Conservation (phyloP, 2,888 invertebrate species). For the Epirrita christyi region DNA sequence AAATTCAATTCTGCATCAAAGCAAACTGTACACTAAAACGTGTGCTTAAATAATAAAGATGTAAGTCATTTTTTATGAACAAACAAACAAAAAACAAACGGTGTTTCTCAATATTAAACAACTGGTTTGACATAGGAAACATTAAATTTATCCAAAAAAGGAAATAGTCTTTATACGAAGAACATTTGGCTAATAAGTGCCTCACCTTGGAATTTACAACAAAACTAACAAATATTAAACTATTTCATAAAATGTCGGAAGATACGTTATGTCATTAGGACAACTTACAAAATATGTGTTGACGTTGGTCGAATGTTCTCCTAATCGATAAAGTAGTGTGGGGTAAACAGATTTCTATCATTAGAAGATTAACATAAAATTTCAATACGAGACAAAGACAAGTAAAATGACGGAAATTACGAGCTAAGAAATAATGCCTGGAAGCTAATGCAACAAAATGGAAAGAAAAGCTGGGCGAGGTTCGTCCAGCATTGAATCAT, state of each 20-base stretch:
- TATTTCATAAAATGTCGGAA: conserved; percentile 12
- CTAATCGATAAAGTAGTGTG: too few species aligned
- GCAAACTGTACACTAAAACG: not conserved
- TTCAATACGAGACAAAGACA: too few species aligned
- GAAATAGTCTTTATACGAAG: conserved; percentile 44
- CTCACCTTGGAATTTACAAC: conserved; percentile 45
- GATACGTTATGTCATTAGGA: not conserved
- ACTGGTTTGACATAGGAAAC: conserved; percentile 24
- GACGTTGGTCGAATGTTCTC: not conserved
- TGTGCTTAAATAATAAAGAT: not conserved
- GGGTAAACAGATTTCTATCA: too few species aligned
- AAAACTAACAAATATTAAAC: conserved; percentile 30
- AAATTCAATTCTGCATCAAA: not conserved
- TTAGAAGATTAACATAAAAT: too few species aligned
- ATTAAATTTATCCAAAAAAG: conserved; percentile 38
- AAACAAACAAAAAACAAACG: not conserved
- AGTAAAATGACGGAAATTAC: too few species aligned
- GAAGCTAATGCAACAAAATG: too few species aligned
- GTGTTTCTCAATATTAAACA: conserved; percentile 18
- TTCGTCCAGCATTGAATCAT: too few species aligned
- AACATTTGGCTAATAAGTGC: conserved; percentile 47
- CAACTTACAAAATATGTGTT: not conserved
- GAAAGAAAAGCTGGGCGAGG: too few species aligned
- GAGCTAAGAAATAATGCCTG: too few species aligned
- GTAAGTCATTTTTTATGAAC: not conserved